Evolutionary conservation across 2,797 vertebrate species (phyloP), one percentile per base, ranked within the genome.

Genomic region (Mustela erminea): DNA sequence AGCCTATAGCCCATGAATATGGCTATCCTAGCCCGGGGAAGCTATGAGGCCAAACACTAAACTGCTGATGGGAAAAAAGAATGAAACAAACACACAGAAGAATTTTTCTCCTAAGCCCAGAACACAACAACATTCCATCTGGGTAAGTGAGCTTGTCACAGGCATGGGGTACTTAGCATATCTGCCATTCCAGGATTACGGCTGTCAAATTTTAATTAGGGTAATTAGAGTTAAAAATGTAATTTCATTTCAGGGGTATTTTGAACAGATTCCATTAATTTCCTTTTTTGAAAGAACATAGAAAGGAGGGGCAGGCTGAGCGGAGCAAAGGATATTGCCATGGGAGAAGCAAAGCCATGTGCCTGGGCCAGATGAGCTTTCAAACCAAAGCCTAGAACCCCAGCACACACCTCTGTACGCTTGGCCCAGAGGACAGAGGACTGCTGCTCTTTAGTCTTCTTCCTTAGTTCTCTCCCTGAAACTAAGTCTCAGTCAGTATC

Each of bases 221-320:
- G 95, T 96, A 98, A 98, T 98, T 98, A 98, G 97, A 98, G 97
- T 95, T 96, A 95, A 93, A 98, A 98, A 98, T 97, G 85, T 98
- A 97, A 98, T 98, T 97, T 97, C 93, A 96, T 97, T 98, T 98
- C 93, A 97, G 92, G 74, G 74, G 81, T 93, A 97, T 96, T 97
- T 58, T 97, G 96, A 98, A 97, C 77, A 96, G 93, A 98, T 98
- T 93, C 84, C 81, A 97, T 97, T 98, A 97, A 97, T 96, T 97
- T 96, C 80, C 95, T 95, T 95, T 95, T 94, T 89, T 41, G 41
- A 89, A 96, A 96, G 74, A 90, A 93, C 46, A 97, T 7, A 97
- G 54, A 86, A 72, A 93, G 70, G 92, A 97, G 92, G 93, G 66
- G 60, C 12, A 86, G 77, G 54, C 77, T 90, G 56, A 66, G 56